Evolutionary conservation across 2,888 invertebrate species (phyloP), one percentile per base, ranked within the genome.

Genomic region (Xestia rhomboidea): DNA sequence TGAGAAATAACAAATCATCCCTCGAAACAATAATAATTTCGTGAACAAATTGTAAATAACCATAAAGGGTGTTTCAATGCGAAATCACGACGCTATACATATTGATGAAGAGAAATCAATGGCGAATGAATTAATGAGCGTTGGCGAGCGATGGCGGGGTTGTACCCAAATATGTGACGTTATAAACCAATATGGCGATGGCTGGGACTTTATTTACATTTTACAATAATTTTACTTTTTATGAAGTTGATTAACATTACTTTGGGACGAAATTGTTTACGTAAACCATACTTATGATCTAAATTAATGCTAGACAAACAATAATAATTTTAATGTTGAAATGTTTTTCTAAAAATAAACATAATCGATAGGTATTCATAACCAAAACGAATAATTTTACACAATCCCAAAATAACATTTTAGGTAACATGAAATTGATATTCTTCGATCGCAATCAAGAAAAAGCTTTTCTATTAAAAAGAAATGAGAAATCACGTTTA

Each of bases 111-210:
- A 54, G 69, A 73, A 85, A 79, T 85, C 82, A 74, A 76, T 79
- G 82, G 66, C 66, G 49, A 44, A 76, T 81, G 75, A 85, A 87
- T 85, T 76, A 87, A 85, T 85, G 76, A 87, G 67, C 67, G 69
- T 54, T 13, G 75, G 49, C 62, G 64, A 46, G 78, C 49, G 27
- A 44, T 27, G 24, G 51, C 72, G 30, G 46, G 41, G 57, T 34
- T 64, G 70, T 69, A 49, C 62, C 34, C 73, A 68, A 63, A 76
- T 67, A 68, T 72, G 62, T 72, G 79, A 76, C 77, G 68, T 68
- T 44, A 81, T 46, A 66, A 2, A 51, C 21, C 66, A 71, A 81
- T 64, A 71, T 73, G 62, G 73, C 49, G 46, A 41, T 13, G 0
- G 7, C n/a, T 34, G 21, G 27, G n/a, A 18, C 10, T 68, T 49